Evolutionary conservation across 2,888 invertebrate species (phyloP).

Genomic region (Aspidiotus destructor): DNA sequence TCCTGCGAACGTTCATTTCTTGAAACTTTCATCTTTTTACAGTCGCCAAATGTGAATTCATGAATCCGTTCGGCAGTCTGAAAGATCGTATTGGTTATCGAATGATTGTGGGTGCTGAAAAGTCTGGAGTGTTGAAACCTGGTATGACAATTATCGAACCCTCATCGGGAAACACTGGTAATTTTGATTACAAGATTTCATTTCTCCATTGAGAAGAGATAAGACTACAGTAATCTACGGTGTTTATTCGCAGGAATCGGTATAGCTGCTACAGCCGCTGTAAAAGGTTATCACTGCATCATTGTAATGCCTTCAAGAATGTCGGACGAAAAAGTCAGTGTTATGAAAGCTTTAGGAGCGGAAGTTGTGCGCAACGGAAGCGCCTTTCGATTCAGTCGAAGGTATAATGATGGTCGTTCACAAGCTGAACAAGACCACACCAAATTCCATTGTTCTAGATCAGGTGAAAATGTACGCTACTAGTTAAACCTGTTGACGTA

Average conservation of each 20-base stretch:
- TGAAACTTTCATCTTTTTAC: conserved; percentile 28
- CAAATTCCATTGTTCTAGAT: conserved; percentile 83
- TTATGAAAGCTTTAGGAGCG: conserved; percentile 80
- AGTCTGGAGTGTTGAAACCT: conserved; percentile 69
- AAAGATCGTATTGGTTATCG: conserved; percentile 89
- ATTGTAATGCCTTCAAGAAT: conserved; percentile 99
- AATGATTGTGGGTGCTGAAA: conserved; percentile 92
- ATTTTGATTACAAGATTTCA: too few species aligned
- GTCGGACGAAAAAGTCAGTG: conserved; percentile 95
- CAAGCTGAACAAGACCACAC: conserved; percentile 70
- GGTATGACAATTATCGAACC: conserved; percentile 93
- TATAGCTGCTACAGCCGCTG: conserved; percentile 85
- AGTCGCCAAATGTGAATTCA: conserved; percentile 96
- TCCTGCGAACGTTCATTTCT: too few species aligned
- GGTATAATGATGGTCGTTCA: conserved; percentile 84
- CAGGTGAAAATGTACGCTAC: conserved; percentile 70
- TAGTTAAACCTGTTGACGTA: background rate
- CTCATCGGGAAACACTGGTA: conserved; percentile 69
- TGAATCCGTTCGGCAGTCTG: conserved; percentile 95
- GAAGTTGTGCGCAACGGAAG: conserved; percentile 86
- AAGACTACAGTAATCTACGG: background rate
- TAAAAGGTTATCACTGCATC: conserved; percentile 83
- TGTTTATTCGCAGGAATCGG: conserved; percentile 67
- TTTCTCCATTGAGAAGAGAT: too few species aligned
- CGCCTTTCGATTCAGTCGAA: conserved; percentile 75